Evolutionary conservation across 2,888 invertebrate genomes (phyloP).

Genomic region (Callinectes sapidus): DNA sequence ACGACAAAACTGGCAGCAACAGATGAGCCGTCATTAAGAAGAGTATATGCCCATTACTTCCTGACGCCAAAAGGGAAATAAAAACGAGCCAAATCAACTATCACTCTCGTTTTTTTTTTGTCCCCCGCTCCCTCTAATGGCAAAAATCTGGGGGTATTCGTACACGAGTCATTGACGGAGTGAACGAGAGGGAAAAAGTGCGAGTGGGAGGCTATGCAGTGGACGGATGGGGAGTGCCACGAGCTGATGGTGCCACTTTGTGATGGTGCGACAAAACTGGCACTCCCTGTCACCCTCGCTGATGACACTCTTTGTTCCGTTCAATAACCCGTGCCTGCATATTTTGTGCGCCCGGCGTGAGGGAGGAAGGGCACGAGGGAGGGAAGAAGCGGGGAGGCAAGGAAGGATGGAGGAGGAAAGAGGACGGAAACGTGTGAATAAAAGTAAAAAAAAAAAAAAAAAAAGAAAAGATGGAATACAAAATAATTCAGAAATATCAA

Average conservation of each 20-base stretch:
- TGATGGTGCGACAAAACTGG: constrained; percentile 47
- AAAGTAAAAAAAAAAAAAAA: neutral
- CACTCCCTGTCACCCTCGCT: constrained; percentile 41
- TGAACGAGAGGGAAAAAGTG: constrained; percentile 34
- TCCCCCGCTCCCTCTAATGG: neutral
- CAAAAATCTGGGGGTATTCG: constrained; percentile 30
- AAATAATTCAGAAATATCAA: no score
- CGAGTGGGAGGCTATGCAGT: neutral
- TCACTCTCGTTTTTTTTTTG: neutral
- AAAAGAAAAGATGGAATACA: neutral
- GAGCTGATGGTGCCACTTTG: constrained; percentile 43
- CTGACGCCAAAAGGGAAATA: constrained; percentile 33
- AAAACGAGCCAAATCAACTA: constrained; percentile 36
- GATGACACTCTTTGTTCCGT: constrained; percentile 38
- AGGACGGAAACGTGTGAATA: neutral
- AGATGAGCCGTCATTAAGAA: neutral
- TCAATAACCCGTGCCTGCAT: constrained; percentile 39
- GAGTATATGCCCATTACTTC: constrained; percentile 35
- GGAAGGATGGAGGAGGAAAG: constrained; percentile 27
- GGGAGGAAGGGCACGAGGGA: neutral
- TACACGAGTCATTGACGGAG: constrained; percentile 48
- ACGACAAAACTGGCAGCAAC: constrained; percentile 22
- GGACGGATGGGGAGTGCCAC: constrained; percentile 43
- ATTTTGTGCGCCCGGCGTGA: neutral
- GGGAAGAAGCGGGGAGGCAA: neutral